These are phyloP conservation scores for Numida meleagris DNA, from an alignment of 2,113 vertebrate species.

Conservation along the genomic window DNA sequence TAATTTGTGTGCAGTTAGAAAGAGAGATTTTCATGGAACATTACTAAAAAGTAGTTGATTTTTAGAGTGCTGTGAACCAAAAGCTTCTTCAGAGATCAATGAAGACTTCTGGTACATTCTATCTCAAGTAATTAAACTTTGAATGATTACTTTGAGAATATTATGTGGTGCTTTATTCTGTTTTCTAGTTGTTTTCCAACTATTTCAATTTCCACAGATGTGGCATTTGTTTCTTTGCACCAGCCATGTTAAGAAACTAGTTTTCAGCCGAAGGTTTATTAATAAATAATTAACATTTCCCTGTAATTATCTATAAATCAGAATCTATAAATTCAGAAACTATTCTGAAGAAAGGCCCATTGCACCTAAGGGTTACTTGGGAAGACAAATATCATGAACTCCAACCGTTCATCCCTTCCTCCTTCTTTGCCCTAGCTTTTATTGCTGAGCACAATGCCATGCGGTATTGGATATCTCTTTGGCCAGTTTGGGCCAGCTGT, in stretches of 20 bases:
- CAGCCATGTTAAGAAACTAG: not conserved
- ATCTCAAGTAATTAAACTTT: constrained; percentile 20
- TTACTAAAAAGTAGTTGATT: not conserved
- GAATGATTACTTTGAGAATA: not conserved
- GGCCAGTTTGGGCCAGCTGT: not conserved
- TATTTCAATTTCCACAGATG: not conserved
- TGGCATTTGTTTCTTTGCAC: not conserved
- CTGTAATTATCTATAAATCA: not conserved
- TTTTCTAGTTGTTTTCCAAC: constrained; percentile 6
- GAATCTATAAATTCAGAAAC: not conserved
- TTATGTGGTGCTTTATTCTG: not conserved
- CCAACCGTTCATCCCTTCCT: not conserved
- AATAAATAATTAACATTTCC: not conserved
- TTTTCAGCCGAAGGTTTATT: not conserved
- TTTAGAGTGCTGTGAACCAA: not conserved
- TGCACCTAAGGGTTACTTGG: not conserved
- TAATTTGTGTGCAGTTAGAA: not conserved
- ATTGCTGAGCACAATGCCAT: not conserved
- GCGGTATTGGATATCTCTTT: not conserved
- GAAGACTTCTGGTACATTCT: not conserved
- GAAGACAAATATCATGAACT: not conserved
- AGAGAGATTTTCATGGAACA: not conserved
- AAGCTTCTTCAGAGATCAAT: constrained; percentile 9
- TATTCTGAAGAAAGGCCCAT: not conserved
- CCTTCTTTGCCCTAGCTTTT: not conserved